These are phyloP conservation scores for Myiothlypis chrysogaster DNA, from an alignment of 2,797 vertebrate species.

Conservation along the genomic window DNA sequence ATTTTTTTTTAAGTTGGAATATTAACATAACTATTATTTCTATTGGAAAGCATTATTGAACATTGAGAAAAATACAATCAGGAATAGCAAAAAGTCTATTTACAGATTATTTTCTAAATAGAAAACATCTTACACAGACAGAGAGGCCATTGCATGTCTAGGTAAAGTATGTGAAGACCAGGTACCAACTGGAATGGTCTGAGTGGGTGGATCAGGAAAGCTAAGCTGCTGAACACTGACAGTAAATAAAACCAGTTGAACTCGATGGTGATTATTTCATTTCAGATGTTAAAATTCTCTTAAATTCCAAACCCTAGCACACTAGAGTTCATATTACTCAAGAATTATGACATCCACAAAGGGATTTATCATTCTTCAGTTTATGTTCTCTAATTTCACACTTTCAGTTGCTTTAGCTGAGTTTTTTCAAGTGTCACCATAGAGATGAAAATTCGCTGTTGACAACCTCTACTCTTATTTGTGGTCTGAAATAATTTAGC, in stretches of 20 bases:
- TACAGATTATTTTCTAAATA: neutral
- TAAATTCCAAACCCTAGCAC: neutral
- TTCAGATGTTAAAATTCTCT: neutral
- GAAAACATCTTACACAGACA: neutral
- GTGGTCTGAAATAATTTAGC: neutral
- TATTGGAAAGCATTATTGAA: neutral
- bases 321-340: neutral
- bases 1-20: neutral
- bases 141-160: neutral
- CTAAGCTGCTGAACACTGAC: neutral
- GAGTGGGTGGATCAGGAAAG: neutral
- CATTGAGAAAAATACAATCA: neutral
- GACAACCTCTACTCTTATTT: neutral
- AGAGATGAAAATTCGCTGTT: neutral
- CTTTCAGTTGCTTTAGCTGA: neutral
- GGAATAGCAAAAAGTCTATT: neutral
- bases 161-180: neutral
- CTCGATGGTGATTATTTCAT: neutral
- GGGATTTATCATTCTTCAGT: neutral
- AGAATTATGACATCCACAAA: neutral
- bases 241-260: neutral
- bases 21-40: neutral
- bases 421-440: neutral
- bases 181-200: neutral
- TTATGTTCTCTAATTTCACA: neutral